Base-by-base conservation (phyloP, 2,797 vertebrate genomes). In the Anguilla megastoma region DNA sequence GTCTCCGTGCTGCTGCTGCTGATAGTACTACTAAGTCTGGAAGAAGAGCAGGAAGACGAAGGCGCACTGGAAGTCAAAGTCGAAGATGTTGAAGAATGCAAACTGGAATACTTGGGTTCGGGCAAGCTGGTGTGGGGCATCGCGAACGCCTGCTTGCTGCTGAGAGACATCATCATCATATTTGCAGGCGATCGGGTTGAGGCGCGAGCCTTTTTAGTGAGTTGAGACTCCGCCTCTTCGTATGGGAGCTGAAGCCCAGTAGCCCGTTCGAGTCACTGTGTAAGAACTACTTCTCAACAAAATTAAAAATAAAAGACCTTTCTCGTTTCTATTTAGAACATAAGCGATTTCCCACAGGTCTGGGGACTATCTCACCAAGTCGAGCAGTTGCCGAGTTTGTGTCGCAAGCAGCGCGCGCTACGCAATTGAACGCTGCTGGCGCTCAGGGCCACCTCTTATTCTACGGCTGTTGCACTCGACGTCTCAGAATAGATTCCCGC, bases 111-210 rank as follows among this genome's bases (percentile, higher is more conserved):
- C 94, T 99, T 99, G 94, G 96, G 95, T 90, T 99, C 98, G 93
- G 97, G 96, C 95, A 98, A 95, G 97, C 97, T 97, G 94, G 93
- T 91, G 95, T 98, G 98, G 56, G 97, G 96, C 98, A 98, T 97
- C 92, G 96, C 95, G 92, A 99, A 99, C 88, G 96, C 95, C 96
- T 99, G 98, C 97, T 99, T 99, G 95, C 96, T 96, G 97, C 97
- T 98, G 96, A 97, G 97, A 96, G 98, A 97, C 93, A 98, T 98
- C 98, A 99, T 99, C 98, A 99, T 99, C 98, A 98, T 99, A 94
- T 97, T 98, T 95, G 94, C 97, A 90, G 94, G 94, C 94, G 95
- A 93, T 93, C 92, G 86, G 94, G 94, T 93, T 93, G 94, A 94
- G 88, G 94, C 93, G 93, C 95, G 94, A 94, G 95, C 95, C 95